Evolutionary conservation across 1,140 invertebrate species (phyloP), one percentile per base, ranked within the genome.

Genomic region (Anoplophora glabripennis): DNA sequence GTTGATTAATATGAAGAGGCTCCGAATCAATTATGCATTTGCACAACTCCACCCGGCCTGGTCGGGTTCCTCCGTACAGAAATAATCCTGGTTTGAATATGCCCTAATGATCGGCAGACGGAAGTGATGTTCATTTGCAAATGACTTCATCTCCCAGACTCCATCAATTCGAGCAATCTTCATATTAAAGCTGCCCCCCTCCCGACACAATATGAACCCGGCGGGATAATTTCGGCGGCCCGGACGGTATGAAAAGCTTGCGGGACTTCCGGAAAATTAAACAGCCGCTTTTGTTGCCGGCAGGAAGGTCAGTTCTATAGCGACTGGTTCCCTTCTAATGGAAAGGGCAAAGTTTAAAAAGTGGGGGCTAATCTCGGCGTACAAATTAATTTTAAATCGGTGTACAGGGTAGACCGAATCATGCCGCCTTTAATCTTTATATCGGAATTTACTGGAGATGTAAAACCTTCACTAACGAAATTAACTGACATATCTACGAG

Each of bases 91-190:
- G 42, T 8, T 40, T 72, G 71, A 74, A 74, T 74, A 72, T 74
- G 72, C 66, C 70, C 69, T 73, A 73, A 74, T 74, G 71, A 74
- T 73, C 72, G 64, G 63, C 63, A 68, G 63, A 61, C 64, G 63
- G 65, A 65, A 59, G 63, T 66, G 70, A 69, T 72, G 74, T 73
- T 75, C 74, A 75, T 75, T 74, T 75, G 74, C 72, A 75, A 75
- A 75, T 75, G 74, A 75, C 74, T 75, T 74, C 69, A 72, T 72
- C 72, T 68, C 62, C 51, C 59, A 67, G 63, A 61, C 52, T 63
- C 68, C 73, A 67, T 74, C 72, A 73, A 75, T 75, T 74, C 71
- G 60, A 71, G 68, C 71, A 75, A 75, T 75, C 71, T 75, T 75
- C 68, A 71, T 74, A 74, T 74, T 74, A 74, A 72, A 72, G 70